Conservation (phyloP, 2,113 vertebrate species). For the Electrona antarctica region DNA sequence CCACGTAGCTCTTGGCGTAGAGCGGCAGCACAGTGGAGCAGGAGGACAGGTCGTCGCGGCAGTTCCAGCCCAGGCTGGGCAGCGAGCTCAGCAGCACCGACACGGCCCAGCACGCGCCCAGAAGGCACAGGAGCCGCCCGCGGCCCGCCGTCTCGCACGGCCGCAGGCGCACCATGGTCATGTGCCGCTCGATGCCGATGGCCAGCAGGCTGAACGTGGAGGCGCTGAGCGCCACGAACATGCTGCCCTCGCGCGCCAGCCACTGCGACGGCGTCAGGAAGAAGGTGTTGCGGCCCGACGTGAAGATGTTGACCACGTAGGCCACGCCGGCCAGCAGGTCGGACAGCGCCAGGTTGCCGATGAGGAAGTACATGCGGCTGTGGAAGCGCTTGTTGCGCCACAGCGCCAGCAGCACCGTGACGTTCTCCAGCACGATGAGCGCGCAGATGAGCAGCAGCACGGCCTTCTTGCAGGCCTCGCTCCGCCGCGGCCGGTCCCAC, state of each 20-base stretch:
- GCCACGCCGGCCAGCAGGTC: conserved; percentile 82
- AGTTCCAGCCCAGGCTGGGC: conserved; percentile 83
- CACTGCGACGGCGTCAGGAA: conserved; percentile 77
- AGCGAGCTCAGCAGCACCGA: conserved; percentile 77
- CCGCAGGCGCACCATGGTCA: conserved; percentile 81
- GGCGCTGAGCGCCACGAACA: conserved; percentile 82
- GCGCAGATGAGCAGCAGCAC: conserved; percentile 77
- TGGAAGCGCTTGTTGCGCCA: conserved; percentile 82
- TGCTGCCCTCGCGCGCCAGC: conserved; percentile 82
- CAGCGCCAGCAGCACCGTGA: conserved; percentile 78
- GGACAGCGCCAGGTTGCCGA: conserved; percentile 81
- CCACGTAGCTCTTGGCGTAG: conserved; percentile 80
- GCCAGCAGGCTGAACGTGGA: conserved; percentile 82
- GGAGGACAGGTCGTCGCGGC: conserved; percentile 59
- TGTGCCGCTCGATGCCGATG: conserved; percentile 81
- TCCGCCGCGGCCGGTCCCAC: conserved; percentile 65
- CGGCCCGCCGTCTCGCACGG: conserved; percentile 76
- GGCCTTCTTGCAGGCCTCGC: conserved; percentile 61
- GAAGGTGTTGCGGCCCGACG: conserved; percentile 73
- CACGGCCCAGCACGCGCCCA: conserved; percentile 80
- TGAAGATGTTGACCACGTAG: conserved; percentile 80
- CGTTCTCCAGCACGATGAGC: conserved; percentile 80
- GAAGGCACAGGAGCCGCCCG: conserved; percentile 72
- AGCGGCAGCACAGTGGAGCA: conserved; percentile 83
- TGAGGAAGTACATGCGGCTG: conserved; percentile 81